These are phyloP conservation scores for Helicoverpa assulta DNA, from an alignment of 2,888 invertebrate genomes.

Conservation along the genomic window DNA sequence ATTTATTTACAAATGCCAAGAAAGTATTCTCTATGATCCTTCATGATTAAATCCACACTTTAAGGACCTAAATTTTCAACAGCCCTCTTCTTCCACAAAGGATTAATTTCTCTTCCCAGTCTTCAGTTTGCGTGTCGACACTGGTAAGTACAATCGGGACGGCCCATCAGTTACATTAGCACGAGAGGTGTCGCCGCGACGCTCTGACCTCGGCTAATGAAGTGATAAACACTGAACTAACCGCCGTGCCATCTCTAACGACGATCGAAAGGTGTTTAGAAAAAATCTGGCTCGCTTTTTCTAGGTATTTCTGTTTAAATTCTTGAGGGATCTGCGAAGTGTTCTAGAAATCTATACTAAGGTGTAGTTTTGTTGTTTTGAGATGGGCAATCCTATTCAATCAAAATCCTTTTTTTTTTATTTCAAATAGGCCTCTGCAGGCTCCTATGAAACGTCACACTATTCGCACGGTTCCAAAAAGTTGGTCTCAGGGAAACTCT, in stretches of 20 bases:
- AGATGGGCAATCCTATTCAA: too few species aligned
- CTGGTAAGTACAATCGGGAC: conserved; percentile 71
- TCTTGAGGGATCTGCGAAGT: not conserved
- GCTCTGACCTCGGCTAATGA: conserved; percentile 63
- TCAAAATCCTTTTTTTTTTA: too few species aligned
- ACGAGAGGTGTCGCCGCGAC: conserved; percentile 79
- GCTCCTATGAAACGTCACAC: too few species aligned
- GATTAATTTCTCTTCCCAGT: conserved; percentile 34
- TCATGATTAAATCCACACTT: too few species aligned
- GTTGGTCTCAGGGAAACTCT: too few species aligned
- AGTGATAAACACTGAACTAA: conserved; percentile 64
- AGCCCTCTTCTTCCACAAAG: not conserved
- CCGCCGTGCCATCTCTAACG: conserved; percentile 53
- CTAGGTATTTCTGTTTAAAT: not conserved
- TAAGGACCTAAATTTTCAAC: too few species aligned
- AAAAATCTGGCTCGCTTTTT: not conserved
- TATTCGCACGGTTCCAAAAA: too few species aligned
- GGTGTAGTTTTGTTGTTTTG: too few species aligned
- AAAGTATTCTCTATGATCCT: too few species aligned
- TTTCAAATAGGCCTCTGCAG: too few species aligned
- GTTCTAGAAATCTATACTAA: too few species aligned
- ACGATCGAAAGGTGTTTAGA: conserved; percentile 44
- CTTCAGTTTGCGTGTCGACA: conserved; percentile 54
- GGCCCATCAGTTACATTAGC: conserved; percentile 82
- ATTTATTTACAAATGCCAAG: too few species aligned